These are phyloP conservation scores for Brachionus angularis DNA, from an alignment of 1,140 invertebrate species.

Conservation along the genomic window DNA sequence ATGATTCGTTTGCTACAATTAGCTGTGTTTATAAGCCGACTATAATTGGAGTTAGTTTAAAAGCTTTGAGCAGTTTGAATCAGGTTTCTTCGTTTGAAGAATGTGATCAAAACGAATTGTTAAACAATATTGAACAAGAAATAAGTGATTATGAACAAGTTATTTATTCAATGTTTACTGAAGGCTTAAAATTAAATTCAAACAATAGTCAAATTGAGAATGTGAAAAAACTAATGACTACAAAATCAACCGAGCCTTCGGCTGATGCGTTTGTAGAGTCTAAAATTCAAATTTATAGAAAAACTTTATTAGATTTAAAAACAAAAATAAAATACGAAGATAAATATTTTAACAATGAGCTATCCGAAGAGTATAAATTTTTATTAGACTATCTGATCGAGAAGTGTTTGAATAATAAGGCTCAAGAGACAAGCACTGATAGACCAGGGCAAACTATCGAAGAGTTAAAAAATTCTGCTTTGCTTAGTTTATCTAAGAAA, in stretches of 20 bases:
- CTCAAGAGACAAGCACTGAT: no score
- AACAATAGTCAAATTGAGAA: no score
- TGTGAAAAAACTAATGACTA: no score
- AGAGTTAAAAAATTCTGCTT: conserved; percentile 11
- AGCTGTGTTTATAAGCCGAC: conserved; percentile 26
- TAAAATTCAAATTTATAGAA: conserved; percentile 16
- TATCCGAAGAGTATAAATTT: conserved; percentile 30
- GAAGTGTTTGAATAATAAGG: not conserved
- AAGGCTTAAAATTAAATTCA: no score
- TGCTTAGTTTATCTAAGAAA: conserved; percentile 6
- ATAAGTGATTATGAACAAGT: no score
- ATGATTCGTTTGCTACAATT: conserved; percentile 32
- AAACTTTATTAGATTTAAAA: not conserved
- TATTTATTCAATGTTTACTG: no score
- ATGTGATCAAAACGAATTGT: not conserved
- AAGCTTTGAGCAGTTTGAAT: not conserved
- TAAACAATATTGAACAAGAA: not conserved
- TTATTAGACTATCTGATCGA: conserved; percentile 22
- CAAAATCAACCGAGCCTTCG: no score
- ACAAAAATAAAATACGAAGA: not conserved
- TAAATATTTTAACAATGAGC: conserved; percentile 15
- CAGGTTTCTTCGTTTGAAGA: not conserved
- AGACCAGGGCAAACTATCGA: not conserved
- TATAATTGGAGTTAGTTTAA: conserved; percentile 18
- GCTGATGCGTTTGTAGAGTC: not conserved